These are phyloP conservation scores for Leptinotarsa undecemlineata DNA, from an alignment of 1,140 invertebrate species.

Conservation along the genomic window DNA sequence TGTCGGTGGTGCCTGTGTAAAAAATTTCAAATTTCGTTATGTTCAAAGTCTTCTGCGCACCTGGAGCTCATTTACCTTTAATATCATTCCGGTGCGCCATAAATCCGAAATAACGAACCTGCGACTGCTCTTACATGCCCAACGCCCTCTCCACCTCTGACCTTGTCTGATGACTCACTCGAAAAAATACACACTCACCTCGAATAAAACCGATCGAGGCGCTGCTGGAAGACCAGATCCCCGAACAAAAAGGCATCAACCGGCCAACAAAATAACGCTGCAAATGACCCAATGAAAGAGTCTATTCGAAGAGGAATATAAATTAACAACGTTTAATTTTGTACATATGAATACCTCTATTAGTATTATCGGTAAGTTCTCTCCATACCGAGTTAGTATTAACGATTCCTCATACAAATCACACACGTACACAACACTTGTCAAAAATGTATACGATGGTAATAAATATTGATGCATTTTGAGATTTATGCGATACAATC, in stretches of 20 bases:
- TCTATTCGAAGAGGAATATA: not conserved
- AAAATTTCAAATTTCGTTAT: too few species aligned
- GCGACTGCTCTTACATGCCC: too few species aligned
- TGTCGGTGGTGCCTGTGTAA: too few species aligned
- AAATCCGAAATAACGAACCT: too few species aligned
- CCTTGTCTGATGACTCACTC: not conserved
- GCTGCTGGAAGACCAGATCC: not conserved
- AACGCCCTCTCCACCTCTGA: not conserved
- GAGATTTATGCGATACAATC: constrained; percentile 8
- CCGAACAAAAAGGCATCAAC: not conserved
- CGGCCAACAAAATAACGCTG: constrained; percentile 2
- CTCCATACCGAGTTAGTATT: not conserved
- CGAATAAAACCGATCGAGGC: not conserved
- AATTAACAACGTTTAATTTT: not conserved
- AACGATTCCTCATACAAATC: constrained; percentile 2
- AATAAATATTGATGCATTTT: not conserved
- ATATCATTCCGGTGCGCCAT: too few species aligned
- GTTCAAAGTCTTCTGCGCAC: too few species aligned
- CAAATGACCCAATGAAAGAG: constrained; percentile 5
- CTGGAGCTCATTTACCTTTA: too few species aligned
- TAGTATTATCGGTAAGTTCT: not conserved
- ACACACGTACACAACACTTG: not conserved
- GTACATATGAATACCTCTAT: constrained; percentile 2
- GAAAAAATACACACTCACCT: not conserved
- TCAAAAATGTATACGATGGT: constrained; percentile 6